Evolutionary conservation across 2,888 invertebrate genomes (phyloP), one percentile per base, ranked within the genome.

Genomic region (Anticlea derivata): DNA sequence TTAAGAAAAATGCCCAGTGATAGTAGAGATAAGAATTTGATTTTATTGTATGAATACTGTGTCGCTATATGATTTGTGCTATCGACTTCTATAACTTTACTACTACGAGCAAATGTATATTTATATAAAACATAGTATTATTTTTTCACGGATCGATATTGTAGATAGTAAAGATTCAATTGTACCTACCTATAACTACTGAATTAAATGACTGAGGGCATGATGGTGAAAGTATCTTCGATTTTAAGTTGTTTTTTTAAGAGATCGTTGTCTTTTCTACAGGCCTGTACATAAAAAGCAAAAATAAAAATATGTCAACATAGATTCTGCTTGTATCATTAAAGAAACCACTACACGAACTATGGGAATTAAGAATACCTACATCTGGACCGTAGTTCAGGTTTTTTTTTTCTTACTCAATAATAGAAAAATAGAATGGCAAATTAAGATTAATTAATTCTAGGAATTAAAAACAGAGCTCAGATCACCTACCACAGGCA

Each of bases 241-340:
- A 75, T 85, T 54, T 80, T 86, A 84, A 83, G 85, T 84, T 86
- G 83, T 75, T 79, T 76, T 85, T 82, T 83, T 79, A 78, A 62
- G 66, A 77, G 78, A 79, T 77, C 82, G 82, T 83, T 85, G 86
- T 83, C 78, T 86, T 88, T 87, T 87, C 83, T 86, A 88, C 83
- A 80, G 83, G 82, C 86, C 73, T 90, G 88, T 90, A 89, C 73
- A 86, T 86, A 89, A 85, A 87, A 69, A 78, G 48, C 48, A 48
- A 70, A 70, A 77, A 72, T 70, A 68, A 78, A 79, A 75, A 74
- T 81, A 83, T 83, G 84, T 83, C 80, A 73, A 80, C 67, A 74
- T 69, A 69, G 68, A 53, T 38, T 45, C 43, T 53, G 41, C 53
- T 61, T 55, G 17, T 48, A 35, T 52, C 8, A 43, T 39, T 47